Base-by-base conservation (phyloP, 1,140 invertebrate species). In the Leptinotarsa undecemlineata region DNA sequence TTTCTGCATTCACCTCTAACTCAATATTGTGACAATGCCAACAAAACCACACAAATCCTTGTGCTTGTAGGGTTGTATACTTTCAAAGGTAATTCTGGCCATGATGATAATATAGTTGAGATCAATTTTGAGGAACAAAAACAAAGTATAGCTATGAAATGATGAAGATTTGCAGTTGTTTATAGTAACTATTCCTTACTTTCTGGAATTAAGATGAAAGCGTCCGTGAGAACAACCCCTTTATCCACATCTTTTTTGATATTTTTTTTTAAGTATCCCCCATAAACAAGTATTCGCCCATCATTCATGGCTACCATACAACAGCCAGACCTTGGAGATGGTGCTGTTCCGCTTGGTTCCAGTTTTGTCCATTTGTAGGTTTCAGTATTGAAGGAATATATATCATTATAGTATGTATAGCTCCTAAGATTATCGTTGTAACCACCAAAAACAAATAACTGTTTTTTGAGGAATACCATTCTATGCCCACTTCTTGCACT, bases 381-480 rank as follows among this genome's bases (percentile, higher is more conserved):
- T 78, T 95, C 93, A 76, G 96, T 86, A 81, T 94, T 91, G 85
- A 98, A 98, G 33, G 90, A 85, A 85, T 96, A 88, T 4, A 96
- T 82, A 87, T 98, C 96, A 86, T 97, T 97, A 82, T 91, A 96
- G 85, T 98, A 98, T 80, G 93, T 93, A 82, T 92, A 97, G 66
- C 95, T 92, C 72, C 93, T 64, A 5, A 92, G 88, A 85, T 96
- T 97, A 85, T 98, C 96, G 82, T 95, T 90, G 84, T 96, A 98
- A 19, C 96, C 96, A 1, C 96, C 96, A 88, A 98, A 98, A 21
- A 98, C 86, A 76, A 96, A 87, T 1, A 98, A 83, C 77, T 92
- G 89, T 78, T 94, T 94, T 82, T 95, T 95, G 17, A 90, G 87
- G 0, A 89, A 81, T 6, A 90, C 88, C 96, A 98, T 98, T 74